phyloP scores from a whole-genome alignment of 2,113 vertebrate species.

The Mesocricetus auratus region DNA sequence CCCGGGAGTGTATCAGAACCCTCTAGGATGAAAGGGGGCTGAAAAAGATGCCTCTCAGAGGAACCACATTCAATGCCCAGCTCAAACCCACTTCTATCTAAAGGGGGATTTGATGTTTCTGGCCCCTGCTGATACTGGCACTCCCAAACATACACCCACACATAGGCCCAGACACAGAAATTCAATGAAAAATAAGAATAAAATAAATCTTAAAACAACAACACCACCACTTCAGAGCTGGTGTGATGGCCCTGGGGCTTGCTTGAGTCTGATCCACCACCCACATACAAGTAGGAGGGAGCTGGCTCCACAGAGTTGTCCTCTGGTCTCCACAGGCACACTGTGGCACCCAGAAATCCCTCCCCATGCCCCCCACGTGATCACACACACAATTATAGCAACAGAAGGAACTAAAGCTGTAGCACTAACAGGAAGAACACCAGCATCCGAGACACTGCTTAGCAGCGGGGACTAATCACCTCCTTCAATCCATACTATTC shows the following conservation, averaged over 20 bases:
- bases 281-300: not conserved
- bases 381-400: not conserved
- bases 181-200: not conserved
- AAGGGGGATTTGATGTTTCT: not conserved
- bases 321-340: not conserved
- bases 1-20: not conserved
- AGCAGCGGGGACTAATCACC: slow-evolving; percentile 48
- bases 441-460: not conserved
- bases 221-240: not conserved
- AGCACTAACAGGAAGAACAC: not conserved
- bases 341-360: not conserved
- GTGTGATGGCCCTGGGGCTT: not conserved
- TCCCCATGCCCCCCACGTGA: no score
- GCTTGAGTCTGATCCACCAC: not conserved
- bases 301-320: not conserved
- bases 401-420: not conserved
- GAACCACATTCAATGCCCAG: not conserved
- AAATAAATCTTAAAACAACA: not conserved
- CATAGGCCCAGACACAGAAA: not conserved
- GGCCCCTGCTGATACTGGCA: not conserved
- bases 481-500: slow-evolving; percentile 33
- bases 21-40: not conserved
- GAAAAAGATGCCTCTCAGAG: not conserved
- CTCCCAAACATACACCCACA: not conserved
- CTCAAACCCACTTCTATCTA: not conserved